Evolutionary conservation across 2,888 invertebrate genomes (phyloP).

Genomic region (Chloromyia formosa): DNA sequence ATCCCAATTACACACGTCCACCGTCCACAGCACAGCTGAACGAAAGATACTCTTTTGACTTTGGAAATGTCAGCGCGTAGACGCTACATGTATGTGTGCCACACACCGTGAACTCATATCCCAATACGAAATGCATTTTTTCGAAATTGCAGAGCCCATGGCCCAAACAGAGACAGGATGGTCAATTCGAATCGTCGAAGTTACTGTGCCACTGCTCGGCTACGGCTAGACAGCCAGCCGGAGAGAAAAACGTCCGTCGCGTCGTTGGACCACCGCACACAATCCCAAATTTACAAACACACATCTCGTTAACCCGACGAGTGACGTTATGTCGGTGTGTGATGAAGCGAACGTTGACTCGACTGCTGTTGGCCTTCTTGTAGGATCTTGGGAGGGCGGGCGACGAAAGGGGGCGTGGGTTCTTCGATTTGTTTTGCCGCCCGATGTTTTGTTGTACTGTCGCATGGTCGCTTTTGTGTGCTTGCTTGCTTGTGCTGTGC

Average conservation of each 20-base stretch:
- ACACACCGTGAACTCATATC: too few relatives aligned
- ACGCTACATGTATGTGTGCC: too few relatives aligned
- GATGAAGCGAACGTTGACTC: conserved; percentile 35
- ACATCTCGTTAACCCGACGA: conserved; percentile 17
- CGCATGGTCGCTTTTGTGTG: not conserved
- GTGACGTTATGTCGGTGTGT: conserved; percentile 22
- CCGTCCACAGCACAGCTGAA: too few relatives aligned
- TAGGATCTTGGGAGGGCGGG: not conserved
- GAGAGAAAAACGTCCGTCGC: not conserved
- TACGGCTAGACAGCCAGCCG: not conserved
- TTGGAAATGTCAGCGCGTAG: conserved; percentile 31
- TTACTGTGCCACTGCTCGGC: not conserved
- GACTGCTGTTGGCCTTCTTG: not conserved
- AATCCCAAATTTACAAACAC: not conserved
- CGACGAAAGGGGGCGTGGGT: not conserved
- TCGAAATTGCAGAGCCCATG: conserved; percentile 29
- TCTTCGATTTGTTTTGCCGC: conserved; percentile 30
- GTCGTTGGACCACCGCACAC: too few relatives aligned
- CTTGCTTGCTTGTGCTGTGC: not conserved
- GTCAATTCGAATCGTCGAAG: conserved; percentile 5
- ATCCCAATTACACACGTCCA: too few relatives aligned
- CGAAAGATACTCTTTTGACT: not conserved
- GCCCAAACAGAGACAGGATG: not conserved
- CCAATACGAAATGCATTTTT: conserved; percentile 23
- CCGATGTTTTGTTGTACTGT: conserved; percentile 22